These are phyloP conservation scores for Agelaius tricolor DNA, from an alignment of 2,113 vertebrate species.

Conservation along the genomic window DNA sequence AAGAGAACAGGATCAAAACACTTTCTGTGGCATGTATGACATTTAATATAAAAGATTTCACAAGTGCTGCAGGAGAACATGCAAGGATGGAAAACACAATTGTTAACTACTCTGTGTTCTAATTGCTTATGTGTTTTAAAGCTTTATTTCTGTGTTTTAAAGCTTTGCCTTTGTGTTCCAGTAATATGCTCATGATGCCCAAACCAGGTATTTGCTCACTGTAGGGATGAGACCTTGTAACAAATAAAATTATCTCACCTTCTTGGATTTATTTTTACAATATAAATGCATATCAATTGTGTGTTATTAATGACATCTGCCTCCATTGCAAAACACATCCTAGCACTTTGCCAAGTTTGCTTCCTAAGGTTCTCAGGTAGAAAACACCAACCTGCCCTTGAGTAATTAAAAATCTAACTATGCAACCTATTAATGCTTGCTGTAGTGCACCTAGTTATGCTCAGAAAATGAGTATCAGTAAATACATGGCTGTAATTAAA, in stretches of 20 bases:
- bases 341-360: not conserved
- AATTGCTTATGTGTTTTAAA: not conserved
- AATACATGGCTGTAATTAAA: not conserved
- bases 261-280: not conserved
- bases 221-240: not conserved
- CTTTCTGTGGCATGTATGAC: not conserved
- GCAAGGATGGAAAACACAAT: not conserved
- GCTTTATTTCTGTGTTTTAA: not conserved
- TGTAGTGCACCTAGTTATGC: not conserved
- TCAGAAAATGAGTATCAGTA: not conserved
- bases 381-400: not conserved
- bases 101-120: not conserved
- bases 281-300: not conserved
- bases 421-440: not conserved
- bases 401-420: not conserved
- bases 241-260: not conserved
- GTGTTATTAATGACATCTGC: not conserved
- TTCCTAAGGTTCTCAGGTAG: not conserved
- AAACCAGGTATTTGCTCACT: not conserved
- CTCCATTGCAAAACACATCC: not conserved
- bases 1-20: not conserved
- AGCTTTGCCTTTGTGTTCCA: not conserved
- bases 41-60: not conserved
- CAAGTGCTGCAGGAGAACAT: not conserved
- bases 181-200: not conserved